phyloP scores from a whole-genome alignment of 2,113 vertebrate genomes.

The Centropristis striata region DNA sequence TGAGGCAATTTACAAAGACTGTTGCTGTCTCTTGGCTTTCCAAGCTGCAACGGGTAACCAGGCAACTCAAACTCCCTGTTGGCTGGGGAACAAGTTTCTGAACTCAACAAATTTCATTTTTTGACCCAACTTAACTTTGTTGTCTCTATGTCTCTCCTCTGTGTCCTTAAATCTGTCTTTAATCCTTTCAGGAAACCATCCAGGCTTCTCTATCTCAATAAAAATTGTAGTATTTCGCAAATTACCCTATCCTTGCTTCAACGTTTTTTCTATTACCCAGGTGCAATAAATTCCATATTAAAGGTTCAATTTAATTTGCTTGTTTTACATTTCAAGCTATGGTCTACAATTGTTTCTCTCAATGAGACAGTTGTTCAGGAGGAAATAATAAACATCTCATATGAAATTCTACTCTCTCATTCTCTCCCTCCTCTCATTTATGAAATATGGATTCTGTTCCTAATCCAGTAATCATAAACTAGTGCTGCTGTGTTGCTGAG shows the following conservation, averaged over 20 bases:
- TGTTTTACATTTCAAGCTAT: conserved; percentile 37
- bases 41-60: conserved; percentile 32
- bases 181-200: conserved; percentile 7
- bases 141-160: neutral
- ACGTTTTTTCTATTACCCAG: neutral
- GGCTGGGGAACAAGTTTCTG: conserved; percentile 43
- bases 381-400: conserved; percentile 43
- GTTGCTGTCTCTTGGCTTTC: conserved; percentile 24
- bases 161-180: neutral
- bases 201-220: neutral
- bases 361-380: neutral
- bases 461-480: conserved; percentile 54
- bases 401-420: conserved; percentile 19
- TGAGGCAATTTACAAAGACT: conserved; percentile 47
- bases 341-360: conserved; percentile 8
- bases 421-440: conserved; percentile 15
- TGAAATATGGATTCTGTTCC: conserved; percentile 46
- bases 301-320: conserved; percentile 18
- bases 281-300: neutral
- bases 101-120: conserved; percentile 32
- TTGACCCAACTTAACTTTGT: conserved; percentile 14
- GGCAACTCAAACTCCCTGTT: conserved; percentile 38
- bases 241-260: neutral
- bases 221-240: neutral
- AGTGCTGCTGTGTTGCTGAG: conserved; percentile 47